Base-by-base conservation (phyloP, 2,888 invertebrate species). In the Leptopilina myrica region DNA sequence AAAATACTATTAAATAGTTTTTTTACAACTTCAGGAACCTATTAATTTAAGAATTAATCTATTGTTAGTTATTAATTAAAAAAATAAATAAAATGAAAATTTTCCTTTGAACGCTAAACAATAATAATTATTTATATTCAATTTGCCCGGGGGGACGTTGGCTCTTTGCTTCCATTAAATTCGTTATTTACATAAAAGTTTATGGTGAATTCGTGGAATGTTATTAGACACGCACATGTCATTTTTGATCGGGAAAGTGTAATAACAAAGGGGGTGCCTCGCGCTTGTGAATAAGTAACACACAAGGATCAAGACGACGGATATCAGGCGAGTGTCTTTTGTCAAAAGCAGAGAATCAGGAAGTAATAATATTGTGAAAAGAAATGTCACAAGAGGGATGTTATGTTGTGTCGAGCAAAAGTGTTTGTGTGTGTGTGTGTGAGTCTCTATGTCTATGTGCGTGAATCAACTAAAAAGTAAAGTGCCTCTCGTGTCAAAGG, bases 361-460 rank as follows among this genome's bases (percentile, higher is more conserved):
- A 73, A 73, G 62, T 62, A 62, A 73, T 56, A 73, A 73, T 56
- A 73, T 73, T 73, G 56, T 73, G 73, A 33, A 40, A 33, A 53
- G 73, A 56, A 26, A 73, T 73, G n/a, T 73, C 26, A 56, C 11
- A 9, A 14, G 53, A 53, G 73, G 9, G 49, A 11, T 33, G 33
- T 2, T 3, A 33, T 33, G 33, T 33, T 33, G 33, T 33, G 11
- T 49, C 11, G 49, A 12, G 49, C 4, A 12, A 20, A 20, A 20
- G 20, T 20, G 20, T 49, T 12, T 11, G 3, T 33, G 0, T 33
- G 20, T 20, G 20, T 49, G 49, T 11, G 3, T 33, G 0, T 33
- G 33, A 2, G 33, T 33, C 33, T 33, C 33, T 3, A 33, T 33
- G 5, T 33, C 33, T 33, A 33, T 33, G 49, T 49, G 56, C 33